Evolutionary conservation across 92 coral and sea anemone species (phyloP), one percentile per base, ranked within the genome.

Genomic region (Micromussa lordhowensis): DNA sequence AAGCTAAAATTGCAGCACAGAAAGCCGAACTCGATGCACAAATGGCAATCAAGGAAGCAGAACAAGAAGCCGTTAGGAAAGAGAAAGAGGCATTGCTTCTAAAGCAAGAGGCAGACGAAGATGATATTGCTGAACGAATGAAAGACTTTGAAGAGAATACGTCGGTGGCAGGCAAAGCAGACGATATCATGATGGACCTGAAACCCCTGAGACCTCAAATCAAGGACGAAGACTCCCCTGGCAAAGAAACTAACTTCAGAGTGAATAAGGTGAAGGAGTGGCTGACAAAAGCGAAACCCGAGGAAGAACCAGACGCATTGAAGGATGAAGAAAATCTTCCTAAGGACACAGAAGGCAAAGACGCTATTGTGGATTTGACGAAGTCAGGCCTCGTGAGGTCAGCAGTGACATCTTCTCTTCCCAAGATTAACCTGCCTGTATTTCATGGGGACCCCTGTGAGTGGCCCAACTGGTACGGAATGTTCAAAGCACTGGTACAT

Each of bases 391-490:
- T 80, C 49, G 0, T 28, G 4, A 80, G 38, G 49, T 80, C 83
- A 80, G 69, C 83, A 28, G 5, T 80, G 72, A 26, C 58, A 13
- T 29, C 83, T 57, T 63, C 75, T 1, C 85, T 81, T 18, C 75
- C 85, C 24, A 81, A 81, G 22, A 32, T 34, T 63, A 81, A 81
- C 74, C 22, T 88, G n/a, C 74, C 81, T 30, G 80, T 72, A 71
- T 88, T 88, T 48, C 73, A 75, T 69, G 87, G 87, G 28, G 87
- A 88, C 34, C 87, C 91, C 6, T 38, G 84, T 63, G 73, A 28
- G 1, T 82, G 91, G 91, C 82, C 87, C 12, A 81, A 70, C 22
- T 87, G 90, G 90, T 87, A 59, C 15, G 83, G 83, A 28, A 79
- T 79, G 83, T 79, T 79, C 70, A 79, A 79, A 57, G 83, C 69